phyloP scores from a whole-genome alignment of 2,113 vertebrate species.

The Lepidothrix coronata region DNA sequence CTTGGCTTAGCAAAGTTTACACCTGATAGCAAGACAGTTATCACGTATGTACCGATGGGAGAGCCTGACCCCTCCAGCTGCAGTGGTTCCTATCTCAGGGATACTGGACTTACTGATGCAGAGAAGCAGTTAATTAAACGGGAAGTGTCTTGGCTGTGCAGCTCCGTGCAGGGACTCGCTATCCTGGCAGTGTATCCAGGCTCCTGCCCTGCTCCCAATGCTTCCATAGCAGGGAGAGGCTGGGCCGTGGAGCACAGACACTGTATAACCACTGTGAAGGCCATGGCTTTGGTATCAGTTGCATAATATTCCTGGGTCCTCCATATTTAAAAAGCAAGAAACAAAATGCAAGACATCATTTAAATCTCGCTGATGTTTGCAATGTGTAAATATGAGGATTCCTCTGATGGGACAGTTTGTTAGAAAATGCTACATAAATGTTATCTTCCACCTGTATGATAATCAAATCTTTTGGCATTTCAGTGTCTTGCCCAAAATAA shows the following conservation, averaged over 20 bases:
- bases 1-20: slow-evolving; percentile 30
- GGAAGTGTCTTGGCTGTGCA: slow-evolving; percentile 46
- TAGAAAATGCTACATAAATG: slow-evolving; percentile 66
- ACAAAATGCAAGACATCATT: slow-evolving; percentile 51
- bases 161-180: slow-evolving; percentile 40
- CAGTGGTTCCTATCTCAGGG: slow-evolving; percentile 85
- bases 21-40: slow-evolving; percentile 25
- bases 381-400: slow-evolving; percentile 72
- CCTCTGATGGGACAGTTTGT: slow-evolving; percentile 60
- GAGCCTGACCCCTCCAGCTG: slow-evolving; percentile 58
- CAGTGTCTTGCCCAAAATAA: slow-evolving; percentile 77
- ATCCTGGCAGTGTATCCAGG: slow-evolving; percentile 1
- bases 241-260: not conserved
- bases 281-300: slow-evolving; percentile 45
- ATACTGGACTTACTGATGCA: slow-evolving; percentile 76
- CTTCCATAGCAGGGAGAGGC: slow-evolving; percentile 30
- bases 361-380: slow-evolving; percentile 42
- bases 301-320: slow-evolving; percentile 45
- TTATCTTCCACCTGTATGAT: slow-evolving; percentile 68
- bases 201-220: not conserved
- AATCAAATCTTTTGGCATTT: slow-evolving; percentile 79
- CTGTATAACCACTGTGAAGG: slow-evolving; percentile 61
- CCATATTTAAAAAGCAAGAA: slow-evolving; percentile 4
- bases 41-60: slow-evolving; percentile 14
- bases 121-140: slow-evolving; percentile 68